Conservation (phyloP, 2,113 vertebrate species). For the Malaclemys terrapin region DNA sequence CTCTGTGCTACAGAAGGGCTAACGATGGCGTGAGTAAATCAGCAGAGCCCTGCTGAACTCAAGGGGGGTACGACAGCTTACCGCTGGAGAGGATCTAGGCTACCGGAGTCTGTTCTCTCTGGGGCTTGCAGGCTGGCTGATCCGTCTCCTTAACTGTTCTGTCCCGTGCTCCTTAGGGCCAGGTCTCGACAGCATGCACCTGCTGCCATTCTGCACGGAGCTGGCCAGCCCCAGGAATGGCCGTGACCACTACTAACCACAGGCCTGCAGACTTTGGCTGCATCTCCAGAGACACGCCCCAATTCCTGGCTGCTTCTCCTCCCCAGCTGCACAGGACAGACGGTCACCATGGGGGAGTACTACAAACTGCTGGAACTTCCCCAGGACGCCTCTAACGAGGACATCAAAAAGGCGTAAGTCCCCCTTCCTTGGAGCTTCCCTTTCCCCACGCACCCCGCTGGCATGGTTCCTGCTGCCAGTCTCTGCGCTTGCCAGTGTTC, state of each 20-base stretch:
- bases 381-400: slow-evolving; percentile 85
- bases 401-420: slow-evolving; percentile 95
- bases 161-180: background rate
- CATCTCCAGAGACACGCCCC: background rate
- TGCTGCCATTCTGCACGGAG: background rate
- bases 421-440: background rate
- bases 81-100: background rate
- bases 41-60: background rate
- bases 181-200: background rate
- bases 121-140: background rate
- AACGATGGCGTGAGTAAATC: background rate
- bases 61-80: no score
- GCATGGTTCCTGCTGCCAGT: background rate
- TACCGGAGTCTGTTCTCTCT: background rate
- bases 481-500: no score
- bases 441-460: background rate
- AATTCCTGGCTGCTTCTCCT: background rate
- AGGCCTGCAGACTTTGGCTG: background rate
- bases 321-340: background rate
- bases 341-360: slow-evolving; percentile 75
- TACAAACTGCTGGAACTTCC: slow-evolving; percentile 90
- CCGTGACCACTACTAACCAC: background rate
- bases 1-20: background rate
- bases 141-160: background rate
- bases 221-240: background rate